Conservation (phyloP, 2,797 vertebrate genomes). For the Naso thynnoides region DNA sequence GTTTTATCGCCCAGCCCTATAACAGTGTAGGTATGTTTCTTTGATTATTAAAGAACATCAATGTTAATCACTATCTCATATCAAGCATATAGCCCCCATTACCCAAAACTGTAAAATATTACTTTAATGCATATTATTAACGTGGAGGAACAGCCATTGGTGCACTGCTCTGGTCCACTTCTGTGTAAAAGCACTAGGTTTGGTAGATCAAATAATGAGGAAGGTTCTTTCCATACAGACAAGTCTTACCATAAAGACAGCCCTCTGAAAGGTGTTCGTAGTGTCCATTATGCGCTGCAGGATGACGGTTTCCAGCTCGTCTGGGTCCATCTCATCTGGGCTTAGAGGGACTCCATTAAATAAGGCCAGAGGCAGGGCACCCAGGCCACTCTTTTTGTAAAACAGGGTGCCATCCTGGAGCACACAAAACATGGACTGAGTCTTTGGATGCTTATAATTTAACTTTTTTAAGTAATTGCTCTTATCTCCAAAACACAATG, state of each 20-base stretch:
- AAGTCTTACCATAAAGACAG: constrained; percentile 89
- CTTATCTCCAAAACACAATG: background rate
- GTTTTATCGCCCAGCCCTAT: no score
- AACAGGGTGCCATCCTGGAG: constrained; percentile 90
- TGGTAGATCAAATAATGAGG: constrained; percentile 13
- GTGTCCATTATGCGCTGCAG: constrained; percentile 92
- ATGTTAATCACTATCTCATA: no score
- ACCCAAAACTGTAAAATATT: no score
- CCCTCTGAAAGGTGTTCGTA: constrained; percentile 89
- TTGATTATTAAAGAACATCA: no score
- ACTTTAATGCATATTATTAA: no score
- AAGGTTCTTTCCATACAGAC: background rate
- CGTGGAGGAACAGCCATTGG: no score
- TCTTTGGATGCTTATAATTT: background rate
- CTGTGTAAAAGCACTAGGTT: background rate
- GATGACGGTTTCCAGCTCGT: constrained; percentile 89
- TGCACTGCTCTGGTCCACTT: no score
- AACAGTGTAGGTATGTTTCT: no score
- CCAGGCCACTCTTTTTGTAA: constrained; percentile 92
- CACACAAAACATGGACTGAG: constrained; percentile 25
- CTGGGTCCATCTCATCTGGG: constrained; percentile 88
- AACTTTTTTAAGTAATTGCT: constrained; percentile 1
- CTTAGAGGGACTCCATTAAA: constrained; percentile 95
- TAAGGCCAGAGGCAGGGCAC: constrained; percentile 90
- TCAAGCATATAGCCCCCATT: no score